Conservation (phyloP, 2,888 invertebrate species). For the Microctonus hyperodae region DNA sequence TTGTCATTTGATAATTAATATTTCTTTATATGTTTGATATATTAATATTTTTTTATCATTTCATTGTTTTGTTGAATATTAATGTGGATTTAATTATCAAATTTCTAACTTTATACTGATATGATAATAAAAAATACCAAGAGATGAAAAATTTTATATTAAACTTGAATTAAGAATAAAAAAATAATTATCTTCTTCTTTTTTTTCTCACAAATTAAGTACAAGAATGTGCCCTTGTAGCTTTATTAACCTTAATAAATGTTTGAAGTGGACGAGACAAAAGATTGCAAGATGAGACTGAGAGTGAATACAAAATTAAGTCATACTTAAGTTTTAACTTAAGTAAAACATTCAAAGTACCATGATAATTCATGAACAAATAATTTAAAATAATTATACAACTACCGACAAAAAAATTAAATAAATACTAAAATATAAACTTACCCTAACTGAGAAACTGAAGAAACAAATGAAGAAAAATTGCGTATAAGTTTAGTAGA, state of each 20-base stretch:
- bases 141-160: too few species aligned
- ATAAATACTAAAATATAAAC: conserved; percentile 9
- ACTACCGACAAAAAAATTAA: too few species aligned
- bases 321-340: too few species aligned
- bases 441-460: conserved; percentile 28
- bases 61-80: too few species aligned
- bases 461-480: background rate
- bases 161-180: too few species aligned
- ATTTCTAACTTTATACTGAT: too few species aligned
- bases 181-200: too few species aligned
- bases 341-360: background rate
- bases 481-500: background rate
- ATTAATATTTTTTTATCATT: too few species aligned
- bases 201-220: background rate
- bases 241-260: background rate
- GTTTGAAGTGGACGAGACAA: background rate
- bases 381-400: background rate
- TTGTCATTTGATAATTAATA: too few species aligned
- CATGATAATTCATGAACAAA: background rate
- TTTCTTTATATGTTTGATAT: too few species aligned
- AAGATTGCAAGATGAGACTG: background rate
- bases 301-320: background rate
- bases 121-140: too few species aligned
- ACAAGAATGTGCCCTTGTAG: background rate
- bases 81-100: too few species aligned